Evolutionary conservation across 2,113 vertebrate species (phyloP).

Genomic region (Terrapene triunguis): DNA sequence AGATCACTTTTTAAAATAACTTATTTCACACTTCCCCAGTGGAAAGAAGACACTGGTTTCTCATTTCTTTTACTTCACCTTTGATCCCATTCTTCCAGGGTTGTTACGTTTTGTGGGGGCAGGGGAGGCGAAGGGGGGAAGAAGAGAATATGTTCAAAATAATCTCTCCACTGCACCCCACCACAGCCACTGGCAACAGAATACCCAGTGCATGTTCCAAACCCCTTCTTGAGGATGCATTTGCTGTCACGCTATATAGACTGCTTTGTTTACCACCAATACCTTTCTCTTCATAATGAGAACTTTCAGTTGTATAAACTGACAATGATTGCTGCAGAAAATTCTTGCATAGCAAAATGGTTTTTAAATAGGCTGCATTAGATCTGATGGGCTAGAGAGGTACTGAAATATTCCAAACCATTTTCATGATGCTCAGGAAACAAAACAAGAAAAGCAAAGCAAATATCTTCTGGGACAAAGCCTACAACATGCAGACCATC

Average conservation of each 20-base stretch:
- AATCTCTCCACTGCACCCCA: not conserved
- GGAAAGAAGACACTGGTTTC: not conserved
- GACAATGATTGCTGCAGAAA: not conserved
- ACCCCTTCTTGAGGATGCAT: not conserved
- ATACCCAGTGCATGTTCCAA: not conserved
- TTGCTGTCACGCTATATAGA: slow-evolving; percentile 7
- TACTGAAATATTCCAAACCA: not conserved
- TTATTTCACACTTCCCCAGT: not conserved
- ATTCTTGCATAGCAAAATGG: not conserved
- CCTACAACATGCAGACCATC: not conserved
- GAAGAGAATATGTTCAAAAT: not conserved
- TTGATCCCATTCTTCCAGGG: not conserved
- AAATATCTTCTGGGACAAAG: not conserved
- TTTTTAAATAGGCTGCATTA: not conserved
- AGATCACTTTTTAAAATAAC: not conserved
- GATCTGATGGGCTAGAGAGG: not conserved
- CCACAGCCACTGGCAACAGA: not conserved
- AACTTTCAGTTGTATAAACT: not conserved
- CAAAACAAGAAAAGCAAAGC: not conserved
- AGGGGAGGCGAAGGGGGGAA: not conserved
- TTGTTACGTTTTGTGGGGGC: not conserved
- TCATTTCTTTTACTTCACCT: not conserved
- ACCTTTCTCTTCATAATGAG: not conserved
- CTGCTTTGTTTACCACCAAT: slow-evolving; percentile 3
- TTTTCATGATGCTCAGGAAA: not conserved